Evolutionary conservation across 2,888 invertebrate species (phyloP).

Genomic region (Drosophila birchii): DNA sequence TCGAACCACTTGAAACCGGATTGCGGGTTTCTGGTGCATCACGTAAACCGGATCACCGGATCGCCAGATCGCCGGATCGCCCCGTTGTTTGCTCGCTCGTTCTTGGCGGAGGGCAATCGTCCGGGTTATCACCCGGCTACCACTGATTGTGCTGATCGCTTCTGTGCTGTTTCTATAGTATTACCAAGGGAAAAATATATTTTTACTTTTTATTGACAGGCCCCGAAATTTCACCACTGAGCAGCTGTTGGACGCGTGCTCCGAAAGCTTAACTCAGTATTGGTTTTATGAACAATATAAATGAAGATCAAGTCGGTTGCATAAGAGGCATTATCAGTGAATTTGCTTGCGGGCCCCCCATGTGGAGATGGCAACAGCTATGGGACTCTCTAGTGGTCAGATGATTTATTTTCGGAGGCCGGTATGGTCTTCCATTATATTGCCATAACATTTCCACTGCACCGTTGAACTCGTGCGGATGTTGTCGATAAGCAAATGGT

Average conservation of each 20-base stretch:
- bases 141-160: constrained; percentile 25
- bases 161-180: constrained; percentile 17
- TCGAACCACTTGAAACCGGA: constrained; percentile 60
- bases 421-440: not conserved
- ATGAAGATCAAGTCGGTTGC: constrained; percentile 3
- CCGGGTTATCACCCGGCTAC: constrained; percentile 62
- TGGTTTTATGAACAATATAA: not conserved
- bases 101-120: constrained; percentile 50
- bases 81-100: constrained; percentile 37
- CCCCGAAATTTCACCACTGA: constrained; percentile 35
- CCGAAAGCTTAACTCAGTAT: constrained; percentile 15
- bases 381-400: not conserved
- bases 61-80: constrained; percentile 55
- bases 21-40: constrained; percentile 23
- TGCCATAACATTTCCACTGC: constrained; percentile 10
- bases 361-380: not conserved
- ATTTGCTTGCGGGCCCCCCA: constrained; percentile 11
- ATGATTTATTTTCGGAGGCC: constrained; percentile 25
- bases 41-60: constrained; percentile 72
- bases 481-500: constrained; percentile 11
- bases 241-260: constrained; percentile 55
- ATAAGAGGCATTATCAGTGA: constrained; percentile 21
- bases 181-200: constrained; percentile 23
- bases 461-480: constrained; percentile 21
- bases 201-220: constrained; percentile 12